Conservation (phyloP, 2,888 invertebrate species). For the Cistogaster globosa region DNA sequence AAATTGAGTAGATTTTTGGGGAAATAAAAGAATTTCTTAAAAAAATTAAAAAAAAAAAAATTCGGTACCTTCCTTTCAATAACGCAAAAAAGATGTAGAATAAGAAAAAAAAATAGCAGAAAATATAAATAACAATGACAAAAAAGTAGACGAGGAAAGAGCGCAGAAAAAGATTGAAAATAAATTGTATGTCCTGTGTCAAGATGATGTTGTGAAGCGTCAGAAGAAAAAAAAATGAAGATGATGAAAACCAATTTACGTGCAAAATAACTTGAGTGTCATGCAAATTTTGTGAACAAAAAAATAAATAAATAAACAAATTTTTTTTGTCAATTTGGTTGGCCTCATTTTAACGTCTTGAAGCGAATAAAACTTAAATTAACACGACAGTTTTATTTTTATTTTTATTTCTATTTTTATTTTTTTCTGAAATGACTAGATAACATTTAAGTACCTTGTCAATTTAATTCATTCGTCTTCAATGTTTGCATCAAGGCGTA, state of each 20-base stretch:
- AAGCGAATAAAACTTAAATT: slow-evolving; percentile 49
- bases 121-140: slow-evolving; percentile 55
- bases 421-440: slow-evolving; percentile 26
- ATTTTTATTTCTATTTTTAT: slow-evolving; percentile 8
- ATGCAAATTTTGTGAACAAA: slow-evolving; percentile 78
- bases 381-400: slow-evolving; percentile 43
- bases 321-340: slow-evolving; percentile 49
- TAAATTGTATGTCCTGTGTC: slow-evolving; percentile 60
- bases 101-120: no score
- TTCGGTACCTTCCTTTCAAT: slow-evolving; percentile 48
- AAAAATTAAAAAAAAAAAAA: slow-evolving; percentile 7
- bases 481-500: slow-evolving; percentile 1
- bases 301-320: slow-evolving; percentile 17
- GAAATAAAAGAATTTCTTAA: slow-evolving; percentile 38
- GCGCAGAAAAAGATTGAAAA: slow-evolving; percentile 51
- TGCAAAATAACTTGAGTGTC: slow-evolving; percentile 82
- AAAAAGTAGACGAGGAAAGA: slow-evolving; percentile 36
- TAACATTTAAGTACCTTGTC: slow-evolving; percentile 46
- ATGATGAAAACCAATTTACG: slow-evolving; percentile 79
- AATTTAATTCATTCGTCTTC: slow-evolving; percentile 10
- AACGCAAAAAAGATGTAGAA: neutral
- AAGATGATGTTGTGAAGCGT: slow-evolving; percentile 43
- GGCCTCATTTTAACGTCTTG: slow-evolving; percentile 58
- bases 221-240: slow-evolving; percentile 38
- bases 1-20: slow-evolving; percentile 60